These are phyloP conservation scores for Pemphigus obesinymphae DNA, from an alignment of 1,140 invertebrate genomes.

Conservation along the genomic window DNA sequence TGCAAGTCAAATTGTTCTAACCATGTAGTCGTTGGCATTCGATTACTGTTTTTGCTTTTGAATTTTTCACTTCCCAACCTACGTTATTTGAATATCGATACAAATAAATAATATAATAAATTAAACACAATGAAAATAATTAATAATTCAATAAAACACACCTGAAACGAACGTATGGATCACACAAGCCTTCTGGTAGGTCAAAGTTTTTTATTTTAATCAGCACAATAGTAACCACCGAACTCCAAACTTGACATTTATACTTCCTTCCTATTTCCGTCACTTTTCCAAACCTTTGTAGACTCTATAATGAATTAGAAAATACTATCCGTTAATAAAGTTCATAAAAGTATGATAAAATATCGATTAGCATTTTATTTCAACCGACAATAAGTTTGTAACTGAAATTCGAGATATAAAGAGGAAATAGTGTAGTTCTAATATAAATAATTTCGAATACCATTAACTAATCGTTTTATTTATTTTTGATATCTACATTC, in stretches of 20 bases:
- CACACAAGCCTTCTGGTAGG: conserved; percentile 85
- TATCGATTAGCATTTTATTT: too few species aligned
- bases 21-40: conserved; percentile 83
- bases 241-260: conserved; percentile 91
- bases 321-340: neutral
- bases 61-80: conserved; percentile 96
- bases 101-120: too few species aligned
- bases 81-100: too few species aligned
- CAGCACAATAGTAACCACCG: conserved; percentile 90
- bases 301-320: neutral
- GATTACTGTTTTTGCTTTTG: conserved; percentile 88
- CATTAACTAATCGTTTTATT: too few species aligned
- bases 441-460: too few species aligned
- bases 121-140: too few species aligned
- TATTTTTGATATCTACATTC: too few species aligned
- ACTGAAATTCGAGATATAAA: too few species aligned
- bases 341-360: too few species aligned
- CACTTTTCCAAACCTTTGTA: conserved; percentile 54
- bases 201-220: conserved; percentile 89
- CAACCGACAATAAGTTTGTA: too few species aligned
- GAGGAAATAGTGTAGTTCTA: too few species aligned
- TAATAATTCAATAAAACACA: conserved; percentile 55
- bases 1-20: conserved; percentile 96
- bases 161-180: conserved; percentile 96
- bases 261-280: conserved; percentile 72